A percentile compares a stretch with the other conserved stretches of the same genome.
Evolutionary conservation across 2,888 invertebrate genomes (phyloP).

Genomic region (Himalopsyche anomala): DNA sequence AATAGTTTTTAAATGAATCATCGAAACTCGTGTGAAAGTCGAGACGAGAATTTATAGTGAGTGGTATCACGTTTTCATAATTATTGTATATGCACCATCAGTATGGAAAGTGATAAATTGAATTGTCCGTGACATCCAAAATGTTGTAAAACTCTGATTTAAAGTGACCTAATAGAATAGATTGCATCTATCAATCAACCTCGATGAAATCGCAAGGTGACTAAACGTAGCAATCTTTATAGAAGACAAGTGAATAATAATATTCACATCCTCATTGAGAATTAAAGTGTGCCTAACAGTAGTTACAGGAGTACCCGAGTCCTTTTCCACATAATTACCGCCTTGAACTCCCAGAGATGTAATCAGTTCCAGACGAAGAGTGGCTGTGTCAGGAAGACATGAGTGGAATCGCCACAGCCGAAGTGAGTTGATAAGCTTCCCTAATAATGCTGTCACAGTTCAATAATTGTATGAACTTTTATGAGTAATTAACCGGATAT

Average conservation of each 20-base stretch:
- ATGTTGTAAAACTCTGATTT: no score
- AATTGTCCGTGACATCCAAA: no score
- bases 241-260: conserved; percentile 33
- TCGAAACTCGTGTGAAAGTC: no score
- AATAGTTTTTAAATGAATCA: no score
- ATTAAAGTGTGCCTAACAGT: neutral
- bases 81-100: no score
- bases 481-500: no score
- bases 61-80: no score
- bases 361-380: conserved; percentile 5
- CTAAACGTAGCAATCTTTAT: neutral
- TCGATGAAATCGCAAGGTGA: conserved; percentile 25
- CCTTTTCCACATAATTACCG: neutral
- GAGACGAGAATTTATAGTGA: no score
- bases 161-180: neutral
- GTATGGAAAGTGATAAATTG: no score
- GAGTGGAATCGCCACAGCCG: neutral
- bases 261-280: conserved; percentile 12
- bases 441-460: neutral
- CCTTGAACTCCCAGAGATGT: neutral
- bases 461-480: no score
- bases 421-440: conserved; percentile 22
- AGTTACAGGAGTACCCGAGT: neutral
- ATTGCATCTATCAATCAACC: conserved; percentile 20
- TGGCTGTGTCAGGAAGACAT: neutral